These are phyloP conservation scores for Cheiracanthium punctorium DNA, from an alignment of 2,888 invertebrate genomes.

Conservation along the genomic window DNA sequence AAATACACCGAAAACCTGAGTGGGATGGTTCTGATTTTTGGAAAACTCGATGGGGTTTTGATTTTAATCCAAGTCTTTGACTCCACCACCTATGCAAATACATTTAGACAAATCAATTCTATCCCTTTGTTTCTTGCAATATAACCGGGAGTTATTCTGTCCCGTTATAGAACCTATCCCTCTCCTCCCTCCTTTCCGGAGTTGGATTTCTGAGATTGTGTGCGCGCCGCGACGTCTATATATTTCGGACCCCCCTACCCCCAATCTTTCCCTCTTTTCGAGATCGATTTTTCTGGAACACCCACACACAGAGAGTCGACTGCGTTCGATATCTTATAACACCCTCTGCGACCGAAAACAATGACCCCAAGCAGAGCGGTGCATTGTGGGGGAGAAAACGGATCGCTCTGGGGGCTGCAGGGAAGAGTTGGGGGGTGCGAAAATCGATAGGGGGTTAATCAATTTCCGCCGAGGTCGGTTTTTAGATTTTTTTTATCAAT, in stretches of 20 bases:
- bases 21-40: too few relatives aligned
- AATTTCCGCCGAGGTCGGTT: background rate
- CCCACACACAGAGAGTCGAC: conserved; percentile 2
- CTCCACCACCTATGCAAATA: too few relatives aligned
- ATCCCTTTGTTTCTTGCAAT: too few relatives aligned
- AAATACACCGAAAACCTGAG: too few relatives aligned
- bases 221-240: background rate
- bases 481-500: too few relatives aligned
- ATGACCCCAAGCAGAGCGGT: conserved; percentile 39
- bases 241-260: background rate
- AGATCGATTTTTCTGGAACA: background rate
- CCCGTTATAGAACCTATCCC: too few relatives aligned
- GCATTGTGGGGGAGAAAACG: conserved; percentile 34
- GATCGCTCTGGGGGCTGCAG: conserved; percentile 9
- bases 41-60: too few relatives aligned
- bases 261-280: background rate
- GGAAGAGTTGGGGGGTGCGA: background rate
- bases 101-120: too few relatives aligned
- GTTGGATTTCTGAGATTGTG: conserved; percentile 4
- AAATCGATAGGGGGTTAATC: conserved; percentile 17
- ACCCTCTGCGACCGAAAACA: too few relatives aligned
- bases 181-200: background rate
- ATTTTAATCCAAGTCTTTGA: too few relatives aligned
- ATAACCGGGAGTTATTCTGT: too few relatives aligned
- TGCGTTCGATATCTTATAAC: conserved; percentile 60